A percentile compares a stretch with the other conserved stretches of the same genome.
phyloP scores from a whole-genome alignment of 1,140 invertebrate genomes.

The Drosophila prosaltans region DNA sequence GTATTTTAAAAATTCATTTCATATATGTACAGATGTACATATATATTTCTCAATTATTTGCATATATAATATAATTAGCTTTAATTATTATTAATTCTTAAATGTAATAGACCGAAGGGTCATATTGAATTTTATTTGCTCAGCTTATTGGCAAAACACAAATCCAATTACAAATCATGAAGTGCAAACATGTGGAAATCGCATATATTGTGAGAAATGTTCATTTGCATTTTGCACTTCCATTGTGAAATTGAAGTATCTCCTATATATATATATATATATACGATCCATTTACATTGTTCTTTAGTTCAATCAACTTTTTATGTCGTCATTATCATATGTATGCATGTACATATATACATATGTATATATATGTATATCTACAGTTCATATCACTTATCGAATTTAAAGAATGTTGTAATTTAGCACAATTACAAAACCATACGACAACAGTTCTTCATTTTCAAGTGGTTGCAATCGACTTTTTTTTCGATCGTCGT shows the following conservation, averaged over 20 bases:
- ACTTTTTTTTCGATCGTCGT: too few species aligned
- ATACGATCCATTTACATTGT: too few species aligned
- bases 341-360: constrained; percentile 11
- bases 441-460: background rate
- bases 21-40: too few species aligned
- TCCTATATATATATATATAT: too few species aligned
- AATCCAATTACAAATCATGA: background rate
- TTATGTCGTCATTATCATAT: background rate
- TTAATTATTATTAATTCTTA: background rate
- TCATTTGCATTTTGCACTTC: constrained; percentile 10
- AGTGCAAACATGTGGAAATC: constrained; percentile 5
- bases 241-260: background rate
- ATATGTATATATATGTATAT: constrained; percentile 25
- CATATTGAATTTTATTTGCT: background rate
- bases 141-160: background rate
- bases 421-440: background rate
- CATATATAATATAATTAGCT: background rate
- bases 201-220: background rate
- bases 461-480: background rate
- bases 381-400: constrained; percentile 7
- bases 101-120: too few species aligned
- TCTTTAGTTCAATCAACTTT: constrained; percentile 30
- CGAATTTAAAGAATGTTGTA: constrained; percentile 4
- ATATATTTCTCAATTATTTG: background rate
- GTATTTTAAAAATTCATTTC: background rate